Conservation (phyloP, 2,888 invertebrate genomes). For the Listrodromus nycthemerus region DNA sequence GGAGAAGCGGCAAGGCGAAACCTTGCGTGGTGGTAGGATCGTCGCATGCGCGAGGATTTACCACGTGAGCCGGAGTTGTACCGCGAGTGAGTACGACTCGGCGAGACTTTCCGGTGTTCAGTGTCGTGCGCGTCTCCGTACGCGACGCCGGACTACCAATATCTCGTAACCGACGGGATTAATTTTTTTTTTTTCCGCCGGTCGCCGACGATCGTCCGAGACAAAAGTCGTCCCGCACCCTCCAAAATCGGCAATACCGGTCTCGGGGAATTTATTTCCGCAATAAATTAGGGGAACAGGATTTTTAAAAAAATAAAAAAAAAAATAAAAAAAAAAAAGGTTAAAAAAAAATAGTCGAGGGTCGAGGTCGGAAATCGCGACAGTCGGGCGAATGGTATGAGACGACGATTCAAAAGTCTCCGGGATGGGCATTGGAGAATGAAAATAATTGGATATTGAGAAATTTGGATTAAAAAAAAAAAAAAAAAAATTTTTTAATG, state of each 20-base stretch:
- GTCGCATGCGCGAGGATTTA: slow-evolving; percentile 82
- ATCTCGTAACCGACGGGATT: slow-evolving; percentile 42
- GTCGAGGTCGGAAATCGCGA: neutral
- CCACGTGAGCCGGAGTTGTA: slow-evolving; percentile 83
- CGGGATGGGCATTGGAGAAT: too few relatives aligned
- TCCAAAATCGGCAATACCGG: neutral
- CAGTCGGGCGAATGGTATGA: slow-evolving; percentile 15
- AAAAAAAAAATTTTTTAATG: slow-evolving; percentile 13
- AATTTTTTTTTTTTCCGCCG: neutral
- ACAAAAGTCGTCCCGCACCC: neutral
- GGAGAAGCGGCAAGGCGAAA: slow-evolving; percentile 58
- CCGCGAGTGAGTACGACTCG: slow-evolving; percentile 72
- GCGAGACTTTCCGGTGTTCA: slow-evolving; percentile 79
- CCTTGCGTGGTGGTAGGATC: slow-evolving; percentile 70
- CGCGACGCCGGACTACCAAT: slow-evolving; percentile 73
- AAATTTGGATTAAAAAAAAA: too few relatives aligned
- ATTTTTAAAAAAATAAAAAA: too few relatives aligned
- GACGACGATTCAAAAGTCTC: neutral
- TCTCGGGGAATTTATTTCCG: slow-evolving; percentile 19
- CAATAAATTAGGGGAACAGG: neutral
- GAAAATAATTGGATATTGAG: neutral
- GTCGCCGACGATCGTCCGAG: slow-evolving; percentile 31
- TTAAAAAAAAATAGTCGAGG: neutral
- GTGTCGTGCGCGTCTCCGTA: slow-evolving; percentile 82
- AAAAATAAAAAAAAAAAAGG: neutral